Conservation (phyloP, 1,140 invertebrate species). For the Brachionus rubens region DNA sequence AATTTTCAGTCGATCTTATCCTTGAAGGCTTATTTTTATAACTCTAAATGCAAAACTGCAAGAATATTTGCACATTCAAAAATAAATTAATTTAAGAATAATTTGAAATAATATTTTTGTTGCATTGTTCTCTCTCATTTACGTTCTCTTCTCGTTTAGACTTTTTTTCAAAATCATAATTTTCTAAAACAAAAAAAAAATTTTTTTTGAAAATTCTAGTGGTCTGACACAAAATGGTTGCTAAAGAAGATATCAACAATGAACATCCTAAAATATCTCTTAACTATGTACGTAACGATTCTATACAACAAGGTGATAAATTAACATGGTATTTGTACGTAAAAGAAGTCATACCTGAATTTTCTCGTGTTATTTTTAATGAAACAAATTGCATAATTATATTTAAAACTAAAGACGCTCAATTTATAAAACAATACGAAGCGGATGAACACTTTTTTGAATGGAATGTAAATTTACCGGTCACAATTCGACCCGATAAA, state of each 20-base stretch:
- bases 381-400: neutral
- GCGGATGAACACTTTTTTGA: neutral
- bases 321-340: neutral
- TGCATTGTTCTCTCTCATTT: no score
- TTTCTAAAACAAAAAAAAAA: neutral
- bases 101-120: no score
- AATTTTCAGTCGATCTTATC: no score
- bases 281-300: neutral
- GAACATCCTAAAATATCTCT: neutral
- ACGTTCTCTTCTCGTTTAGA: neutral
- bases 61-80: no score
- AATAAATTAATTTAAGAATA: no score
- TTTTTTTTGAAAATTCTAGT: neutral
- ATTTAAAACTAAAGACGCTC: slow-evolving; percentile 11
- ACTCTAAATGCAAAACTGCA: no score
- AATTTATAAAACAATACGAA: neutral
- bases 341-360: neutral
- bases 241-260: neutral
- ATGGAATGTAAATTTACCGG: neutral
- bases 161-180: neutral
- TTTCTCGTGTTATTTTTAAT: neutral
- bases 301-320: neutral
- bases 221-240: neutral
- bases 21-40: no score
- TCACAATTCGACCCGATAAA: neutral